Conservation (phyloP, 2,888 invertebrate species). For the Eurytoma californica region DNA sequence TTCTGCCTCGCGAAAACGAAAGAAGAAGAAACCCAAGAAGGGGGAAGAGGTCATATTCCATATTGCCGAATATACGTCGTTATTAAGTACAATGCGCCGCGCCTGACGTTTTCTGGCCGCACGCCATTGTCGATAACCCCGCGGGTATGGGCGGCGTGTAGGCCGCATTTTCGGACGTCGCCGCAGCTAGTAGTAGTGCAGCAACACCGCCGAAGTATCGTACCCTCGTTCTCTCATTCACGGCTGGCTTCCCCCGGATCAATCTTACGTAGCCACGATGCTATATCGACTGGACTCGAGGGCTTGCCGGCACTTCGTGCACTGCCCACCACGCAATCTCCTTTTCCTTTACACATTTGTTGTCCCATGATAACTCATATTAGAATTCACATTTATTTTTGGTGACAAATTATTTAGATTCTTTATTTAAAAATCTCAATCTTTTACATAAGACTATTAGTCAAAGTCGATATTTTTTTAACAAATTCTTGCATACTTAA, state of each 20-base stretch:
- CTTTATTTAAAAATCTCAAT: too few species aligned
- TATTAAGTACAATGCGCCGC: slow-evolving; percentile 68
- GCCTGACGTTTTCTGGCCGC: slow-evolving; percentile 69
- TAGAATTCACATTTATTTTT: too few species aligned
- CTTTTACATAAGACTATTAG: too few species aligned
- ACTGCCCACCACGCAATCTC: too few species aligned
- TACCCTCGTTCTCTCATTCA: slow-evolving; percentile 1
- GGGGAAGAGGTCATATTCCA: slow-evolving; percentile 19
- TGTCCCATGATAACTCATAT: too few species aligned
- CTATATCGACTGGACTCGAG: background rate
- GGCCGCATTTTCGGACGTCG: slow-evolving; percentile 2
- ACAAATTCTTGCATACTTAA: too few species aligned
- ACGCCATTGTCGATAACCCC: slow-evolving; percentile 70
- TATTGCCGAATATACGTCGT: slow-evolving; percentile 31
- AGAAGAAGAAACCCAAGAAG: background rate
- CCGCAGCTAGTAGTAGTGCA: background rate
- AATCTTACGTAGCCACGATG: background rate
- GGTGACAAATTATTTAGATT: too few species aligned
- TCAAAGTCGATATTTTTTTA: too few species aligned
- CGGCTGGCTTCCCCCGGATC: background rate
- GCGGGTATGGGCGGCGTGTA: slow-evolving; percentile 45
- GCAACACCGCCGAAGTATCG: background rate
- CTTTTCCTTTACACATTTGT: too few species aligned
- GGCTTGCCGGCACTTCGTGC: too few species aligned
- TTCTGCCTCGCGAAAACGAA: background rate